phyloP scores from a whole-genome alignment of 1,140 invertebrate genomes.

The Amphibalanus amphitrite region DNA sequence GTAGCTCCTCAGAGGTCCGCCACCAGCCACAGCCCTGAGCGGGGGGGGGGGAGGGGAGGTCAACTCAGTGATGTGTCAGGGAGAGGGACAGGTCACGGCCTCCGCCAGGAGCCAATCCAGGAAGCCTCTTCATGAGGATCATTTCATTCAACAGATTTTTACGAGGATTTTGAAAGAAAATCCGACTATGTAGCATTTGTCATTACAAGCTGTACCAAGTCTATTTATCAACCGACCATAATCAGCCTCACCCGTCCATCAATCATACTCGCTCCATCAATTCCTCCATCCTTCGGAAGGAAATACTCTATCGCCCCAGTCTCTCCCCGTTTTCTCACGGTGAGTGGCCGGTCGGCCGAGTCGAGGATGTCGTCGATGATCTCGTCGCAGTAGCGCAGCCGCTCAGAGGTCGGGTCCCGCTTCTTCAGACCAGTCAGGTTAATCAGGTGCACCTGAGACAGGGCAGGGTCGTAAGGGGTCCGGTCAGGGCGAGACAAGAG shows the following conservation, averaged over 20 bases:
- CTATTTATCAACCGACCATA: background rate
- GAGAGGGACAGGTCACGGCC: too few relatives aligned
- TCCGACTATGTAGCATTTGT: background rate
- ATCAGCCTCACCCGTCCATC: conserved; percentile 1
- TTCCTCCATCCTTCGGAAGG: background rate
- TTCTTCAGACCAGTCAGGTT: conserved; percentile 92
- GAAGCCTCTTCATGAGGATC: background rate
- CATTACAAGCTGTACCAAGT: background rate
- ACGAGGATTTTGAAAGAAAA: background rate
- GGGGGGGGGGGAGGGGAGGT: background rate
- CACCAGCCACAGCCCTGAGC: too few relatives aligned
- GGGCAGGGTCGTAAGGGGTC: background rate
- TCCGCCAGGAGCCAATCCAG: too few relatives aligned
- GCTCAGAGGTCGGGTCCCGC: conserved; percentile 43
- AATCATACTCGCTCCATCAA: background rate
- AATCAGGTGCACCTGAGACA: conserved; percentile 54
- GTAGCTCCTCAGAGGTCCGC: too few relatives aligned
- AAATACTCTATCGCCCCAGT: too few relatives aligned
- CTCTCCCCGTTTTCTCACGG: too few relatives aligned
- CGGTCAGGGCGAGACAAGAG: background rate
- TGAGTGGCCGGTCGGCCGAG: conserved; percentile 72
- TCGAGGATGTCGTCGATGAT: conserved; percentile 74
- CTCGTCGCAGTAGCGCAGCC: conserved; percentile 68
- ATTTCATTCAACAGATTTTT: background rate
- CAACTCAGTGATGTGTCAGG: too few relatives aligned